These are phyloP conservation scores for Ctenochaetus hawaiiensis DNA, from an alignment of 2,797 vertebrate species.

Conservation along the genomic window DNA sequence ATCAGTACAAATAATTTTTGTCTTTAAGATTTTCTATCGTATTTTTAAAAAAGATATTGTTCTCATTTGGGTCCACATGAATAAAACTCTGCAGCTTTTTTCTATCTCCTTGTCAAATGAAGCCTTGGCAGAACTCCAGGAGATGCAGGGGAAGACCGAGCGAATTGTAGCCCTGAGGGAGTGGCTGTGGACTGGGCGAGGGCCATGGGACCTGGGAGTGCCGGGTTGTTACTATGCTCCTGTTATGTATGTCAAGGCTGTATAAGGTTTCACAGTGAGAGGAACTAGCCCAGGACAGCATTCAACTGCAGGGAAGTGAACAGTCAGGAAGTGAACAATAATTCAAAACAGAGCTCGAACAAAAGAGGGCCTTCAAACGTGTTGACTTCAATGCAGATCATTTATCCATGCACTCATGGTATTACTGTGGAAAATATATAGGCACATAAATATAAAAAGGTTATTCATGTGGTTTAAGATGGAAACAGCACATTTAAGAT, in stretches of 20 bases:
- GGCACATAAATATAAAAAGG: slow-evolving; percentile 18
- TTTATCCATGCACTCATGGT: slow-evolving; percentile 34
- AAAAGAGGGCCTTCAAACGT: slow-evolving; percentile 62
- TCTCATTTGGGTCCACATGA: slow-evolving; percentile 30
- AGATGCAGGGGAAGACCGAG: slow-evolving; percentile 43
- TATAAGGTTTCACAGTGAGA: slow-evolving; percentile 76
- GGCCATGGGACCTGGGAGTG: slow-evolving; percentile 48
- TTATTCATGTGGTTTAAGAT: slow-evolving; percentile 21
- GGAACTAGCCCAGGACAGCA: slow-evolving; percentile 54
- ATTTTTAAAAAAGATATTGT: slow-evolving; percentile 38
- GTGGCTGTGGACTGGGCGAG: slow-evolving; percentile 48
- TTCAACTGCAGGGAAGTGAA: slow-evolving; percentile 58
- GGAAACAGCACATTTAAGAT: slow-evolving; percentile 7
- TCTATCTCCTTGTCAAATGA: slow-evolving; percentile 46
- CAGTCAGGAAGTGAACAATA: slow-evolving; percentile 80
- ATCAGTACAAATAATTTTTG: not conserved
- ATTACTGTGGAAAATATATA: slow-evolving; percentile 40
- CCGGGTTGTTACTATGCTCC: slow-evolving; percentile 64
- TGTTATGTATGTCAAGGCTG: slow-evolving; percentile 66
- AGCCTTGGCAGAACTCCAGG: slow-evolving; percentile 64
- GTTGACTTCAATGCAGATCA: slow-evolving; percentile 61
- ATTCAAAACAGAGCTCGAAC: slow-evolving; percentile 81
- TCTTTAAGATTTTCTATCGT: slow-evolving; percentile 52
- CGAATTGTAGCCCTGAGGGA: slow-evolving; percentile 39
- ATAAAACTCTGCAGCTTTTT: slow-evolving; percentile 25